These are phyloP conservation scores for Diadromus collaris DNA, from an alignment of 2,888 invertebrate species.

Conservation along the genomic window DNA sequence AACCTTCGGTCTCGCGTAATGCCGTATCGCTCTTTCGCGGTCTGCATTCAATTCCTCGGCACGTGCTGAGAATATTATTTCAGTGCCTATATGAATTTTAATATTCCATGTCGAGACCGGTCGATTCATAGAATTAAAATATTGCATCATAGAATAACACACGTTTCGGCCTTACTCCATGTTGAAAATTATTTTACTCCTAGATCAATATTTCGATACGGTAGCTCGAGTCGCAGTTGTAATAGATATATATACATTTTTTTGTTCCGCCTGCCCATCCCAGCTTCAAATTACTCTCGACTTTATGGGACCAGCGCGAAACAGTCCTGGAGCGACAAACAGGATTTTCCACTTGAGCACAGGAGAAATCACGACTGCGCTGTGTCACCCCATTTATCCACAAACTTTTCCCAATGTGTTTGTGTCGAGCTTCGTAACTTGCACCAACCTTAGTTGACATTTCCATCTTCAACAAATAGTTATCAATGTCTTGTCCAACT, in stretches of 20 bases:
- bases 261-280: no score
- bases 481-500: background rate
- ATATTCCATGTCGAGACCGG: background rate
- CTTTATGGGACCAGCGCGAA: background rate
- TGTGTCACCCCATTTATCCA: background rate
- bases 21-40: background rate
- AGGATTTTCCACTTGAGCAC: slow-evolving; percentile 35
- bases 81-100: background rate
- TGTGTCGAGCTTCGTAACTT: background rate
- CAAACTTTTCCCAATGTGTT: background rate
- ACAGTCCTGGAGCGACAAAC: slow-evolving; percentile 7
- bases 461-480: background rate
- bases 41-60: slow-evolving; percentile 8
- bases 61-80: background rate
- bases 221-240: no score
- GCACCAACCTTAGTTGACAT: background rate
- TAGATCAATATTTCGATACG: no score
- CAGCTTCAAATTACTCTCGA: background rate
- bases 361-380: background rate
- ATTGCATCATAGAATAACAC: no score
- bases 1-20: background rate
- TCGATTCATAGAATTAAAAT: background rate
- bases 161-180: no score
- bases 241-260: no score
- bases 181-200: no score